Conservation (phyloP, 2,888 invertebrate species). For the Shargacucullia verbasci region DNA sequence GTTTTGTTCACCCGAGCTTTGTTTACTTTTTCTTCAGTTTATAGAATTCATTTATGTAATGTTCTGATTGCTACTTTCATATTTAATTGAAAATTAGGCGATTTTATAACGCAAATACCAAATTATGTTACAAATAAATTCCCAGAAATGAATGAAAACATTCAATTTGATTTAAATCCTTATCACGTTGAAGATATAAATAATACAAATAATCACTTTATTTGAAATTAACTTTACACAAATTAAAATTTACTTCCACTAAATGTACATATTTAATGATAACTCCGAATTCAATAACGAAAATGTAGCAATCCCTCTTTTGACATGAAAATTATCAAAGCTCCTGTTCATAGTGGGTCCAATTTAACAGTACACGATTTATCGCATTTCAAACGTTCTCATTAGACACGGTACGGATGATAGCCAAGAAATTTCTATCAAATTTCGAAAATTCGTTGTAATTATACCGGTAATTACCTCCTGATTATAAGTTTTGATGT, state of each 20-base stretch:
- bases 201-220: slow-evolving; percentile 36
- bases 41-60: slow-evolving; percentile 2
- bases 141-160: slow-evolving; percentile 9
- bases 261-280: slow-evolving; percentile 47
- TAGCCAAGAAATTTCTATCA: slow-evolving; percentile 43
- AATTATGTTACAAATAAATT: neutral
- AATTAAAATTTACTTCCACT: slow-evolving; percentile 42
- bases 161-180: slow-evolving; percentile 24
- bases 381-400: slow-evolving; percentile 45
- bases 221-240: slow-evolving; percentile 41
- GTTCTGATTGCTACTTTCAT: slow-evolving; percentile 1
- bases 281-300: slow-evolving; percentile 47
- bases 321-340: slow-evolving; percentile 56
- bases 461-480: slow-evolving; percentile 67
- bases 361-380: slow-evolving; percentile 50
- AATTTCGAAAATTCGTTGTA: slow-evolving; percentile 51
- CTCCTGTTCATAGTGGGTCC: slow-evolving; percentile 38
- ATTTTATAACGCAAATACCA: neutral
- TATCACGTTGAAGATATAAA: slow-evolving; percentile 17
- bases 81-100: neutral
- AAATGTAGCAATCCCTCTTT: slow-evolving; percentile 54
- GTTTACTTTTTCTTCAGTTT: slow-evolving; percentile 35
- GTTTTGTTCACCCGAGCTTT: slow-evolving; percentile 22
- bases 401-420: slow-evolving; percentile 37
- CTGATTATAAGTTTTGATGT: slow-evolving; percentile 75